Evolutionary conservation across 1,140 invertebrate genomes (phyloP).

Genomic region (Meloidogyne hapla): DNA sequence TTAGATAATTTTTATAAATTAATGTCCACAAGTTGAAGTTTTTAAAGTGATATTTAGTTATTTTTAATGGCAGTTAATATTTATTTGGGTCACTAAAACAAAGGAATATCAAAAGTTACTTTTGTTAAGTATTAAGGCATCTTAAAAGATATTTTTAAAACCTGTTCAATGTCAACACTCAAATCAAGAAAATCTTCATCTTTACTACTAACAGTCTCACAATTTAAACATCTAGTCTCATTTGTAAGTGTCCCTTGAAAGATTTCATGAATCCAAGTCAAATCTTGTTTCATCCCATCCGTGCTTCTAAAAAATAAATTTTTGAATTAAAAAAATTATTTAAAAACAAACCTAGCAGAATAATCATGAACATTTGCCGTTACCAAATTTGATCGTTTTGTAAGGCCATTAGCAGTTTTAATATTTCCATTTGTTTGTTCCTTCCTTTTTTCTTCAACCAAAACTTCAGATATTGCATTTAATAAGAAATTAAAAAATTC

Average conservation of each 20-base stretch:
- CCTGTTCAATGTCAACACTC: constrained; percentile 95
- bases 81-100: no score
- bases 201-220: constrained; percentile 96
- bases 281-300: constrained; percentile 22
- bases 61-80: no score
- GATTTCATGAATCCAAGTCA: constrained; percentile 95
- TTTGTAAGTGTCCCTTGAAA: constrained; percentile 98
- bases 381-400: constrained; percentile 8
- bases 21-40: no score
- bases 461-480: constrained; percentile 75
- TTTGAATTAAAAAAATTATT: neutral
- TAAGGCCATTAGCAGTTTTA: constrained; percentile 35
- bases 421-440: constrained; percentile 29
- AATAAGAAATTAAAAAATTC: constrained; percentile 98
- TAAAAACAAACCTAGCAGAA: constrained; percentile 14
- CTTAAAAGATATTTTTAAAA: neutral
- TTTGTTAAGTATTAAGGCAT: no score
- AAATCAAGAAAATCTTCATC: constrained; percentile 99
- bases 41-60: no score
- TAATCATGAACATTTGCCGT: constrained; percentile 22
- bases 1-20: neutral
- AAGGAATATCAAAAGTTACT: no score
- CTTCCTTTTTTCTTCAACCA: constrained; percentile 73
- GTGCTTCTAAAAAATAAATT: constrained; percentile 9
- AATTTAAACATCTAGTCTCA: constrained; percentile 97